These are phyloP conservation scores for Diadegma fenestrale DNA, from an alignment of 2,888 invertebrate genomes.

Conservation along the genomic window DNA sequence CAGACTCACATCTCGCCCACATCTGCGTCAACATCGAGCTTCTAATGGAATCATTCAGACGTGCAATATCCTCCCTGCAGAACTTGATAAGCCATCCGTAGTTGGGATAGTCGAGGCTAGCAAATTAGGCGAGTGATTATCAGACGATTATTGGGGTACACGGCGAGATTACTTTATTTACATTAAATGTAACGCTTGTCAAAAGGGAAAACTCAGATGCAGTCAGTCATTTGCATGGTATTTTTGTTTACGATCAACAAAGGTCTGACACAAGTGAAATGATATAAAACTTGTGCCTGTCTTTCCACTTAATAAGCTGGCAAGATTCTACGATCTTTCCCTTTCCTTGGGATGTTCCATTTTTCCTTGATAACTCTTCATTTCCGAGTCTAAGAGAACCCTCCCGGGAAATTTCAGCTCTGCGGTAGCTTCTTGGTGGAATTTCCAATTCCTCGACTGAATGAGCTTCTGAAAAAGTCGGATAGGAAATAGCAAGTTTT, in stretches of 20 bases:
- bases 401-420: slow-evolving; percentile 42
- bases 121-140: neutral
- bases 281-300: neutral
- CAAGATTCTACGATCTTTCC: neutral
- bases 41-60: neutral
- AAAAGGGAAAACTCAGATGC: neutral
- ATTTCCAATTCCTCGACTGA: slow-evolving; percentile 36
- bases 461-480: slow-evolving; percentile 15
- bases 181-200: neutral
- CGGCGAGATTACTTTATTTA: neutral
- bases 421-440: slow-evolving; percentile 6
- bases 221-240: neutral
- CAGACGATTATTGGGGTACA: neutral
- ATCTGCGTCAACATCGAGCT: neutral
- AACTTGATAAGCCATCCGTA: neutral
- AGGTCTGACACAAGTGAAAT: neutral
- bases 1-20: neutral
- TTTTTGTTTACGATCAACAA: neutral
- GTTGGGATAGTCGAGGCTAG: neutral
- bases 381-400: slow-evolving; percentile 11
- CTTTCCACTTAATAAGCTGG: neutral
- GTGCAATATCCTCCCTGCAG: neutral
- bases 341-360: neutral
- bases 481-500: slow-evolving; percentile 8
- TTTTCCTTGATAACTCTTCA: slow-evolving; percentile 17